Evolutionary conservation across 2,888 invertebrate genomes (phyloP).

Genomic region (Lasius fuliginosus): DNA sequence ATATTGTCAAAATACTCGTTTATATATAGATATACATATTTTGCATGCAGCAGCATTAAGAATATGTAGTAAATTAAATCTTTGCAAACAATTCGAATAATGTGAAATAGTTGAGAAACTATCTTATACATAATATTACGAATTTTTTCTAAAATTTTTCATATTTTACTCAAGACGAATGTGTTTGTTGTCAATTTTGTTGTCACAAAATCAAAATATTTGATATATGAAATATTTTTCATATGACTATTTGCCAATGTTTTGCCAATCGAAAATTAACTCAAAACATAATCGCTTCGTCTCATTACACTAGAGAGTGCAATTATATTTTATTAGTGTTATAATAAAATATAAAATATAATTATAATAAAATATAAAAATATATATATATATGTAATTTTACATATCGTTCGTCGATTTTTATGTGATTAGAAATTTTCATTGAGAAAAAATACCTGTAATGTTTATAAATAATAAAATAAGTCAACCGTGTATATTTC

Average conservation of each 20-base stretch:
- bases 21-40: not conserved
- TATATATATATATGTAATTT: not conserved
- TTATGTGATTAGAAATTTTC: not conserved
- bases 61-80: conserved; percentile 20
- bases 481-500: not conserved
- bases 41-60: not conserved
- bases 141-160: conserved; percentile 19
- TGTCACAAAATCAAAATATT: conserved; percentile 21
- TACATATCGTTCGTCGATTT: not conserved
- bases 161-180: conserved; percentile 9
- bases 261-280: conserved; percentile 13
- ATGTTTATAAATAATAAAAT: not conserved
- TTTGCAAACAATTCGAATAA: not conserved
- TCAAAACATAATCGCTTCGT: not conserved
- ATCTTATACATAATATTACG: conserved; percentile 20
- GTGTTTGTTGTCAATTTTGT: conserved; percentile 11
- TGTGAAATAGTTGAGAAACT: not conserved
- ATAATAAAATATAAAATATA: conserved; percentile 4
- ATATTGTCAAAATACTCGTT: conserved; percentile 19
- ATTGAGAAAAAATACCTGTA: not conserved
- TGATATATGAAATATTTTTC: not conserved
- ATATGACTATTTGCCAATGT: not conserved
- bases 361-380: conserved; percentile 7
- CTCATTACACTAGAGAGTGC: not conserved
- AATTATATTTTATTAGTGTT: conserved; percentile 6